Conservation (phyloP, 2,888 invertebrate genomes). For the Barypeithes pellucidus region DNA sequence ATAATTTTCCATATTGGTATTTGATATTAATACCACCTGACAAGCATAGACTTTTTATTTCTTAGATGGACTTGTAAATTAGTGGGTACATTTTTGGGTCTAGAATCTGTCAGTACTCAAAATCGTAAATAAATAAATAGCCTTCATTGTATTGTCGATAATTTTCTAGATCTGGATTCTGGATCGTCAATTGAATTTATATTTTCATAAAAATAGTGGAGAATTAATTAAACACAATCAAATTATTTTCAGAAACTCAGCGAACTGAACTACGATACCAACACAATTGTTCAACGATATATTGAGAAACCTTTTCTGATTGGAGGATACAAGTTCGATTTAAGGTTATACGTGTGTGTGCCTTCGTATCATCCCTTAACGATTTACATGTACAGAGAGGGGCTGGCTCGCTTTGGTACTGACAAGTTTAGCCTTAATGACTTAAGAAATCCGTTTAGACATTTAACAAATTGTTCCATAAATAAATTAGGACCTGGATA, state of each 20-base stretch:
- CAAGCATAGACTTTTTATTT: too few species aligned
- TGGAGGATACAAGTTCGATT: conserved; percentile 94
- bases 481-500: conserved; percentile 91
- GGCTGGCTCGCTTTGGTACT: conserved; percentile 85
- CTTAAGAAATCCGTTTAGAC: conserved; percentile 87
- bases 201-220: too few species aligned
- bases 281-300: conserved; percentile 87
- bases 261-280: conserved; percentile 84
- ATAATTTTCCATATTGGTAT: too few species aligned
- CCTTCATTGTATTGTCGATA: too few species aligned
- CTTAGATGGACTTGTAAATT: too few species aligned
- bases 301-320: conserved; percentile 85
- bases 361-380: conserved; percentile 90
- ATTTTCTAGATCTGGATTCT: too few species aligned
- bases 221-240: too few species aligned
- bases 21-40: too few species aligned
- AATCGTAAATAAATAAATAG: too few species aligned
- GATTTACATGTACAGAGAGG: conserved; percentile 91
- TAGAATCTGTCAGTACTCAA: too few species aligned
- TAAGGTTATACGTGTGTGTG: conserved; percentile 91
- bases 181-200: too few species aligned
- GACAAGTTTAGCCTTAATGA: conserved; percentile 89
- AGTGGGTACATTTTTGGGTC: too few species aligned
- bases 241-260: conserved; percentile 78
- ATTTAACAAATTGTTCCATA: conserved; percentile 92